A percentile compares a stretch with the other conserved stretches of the same genome.
phyloP scores from a whole-genome alignment of 1,140 invertebrate species.

The Mylabris phalerata region DNA sequence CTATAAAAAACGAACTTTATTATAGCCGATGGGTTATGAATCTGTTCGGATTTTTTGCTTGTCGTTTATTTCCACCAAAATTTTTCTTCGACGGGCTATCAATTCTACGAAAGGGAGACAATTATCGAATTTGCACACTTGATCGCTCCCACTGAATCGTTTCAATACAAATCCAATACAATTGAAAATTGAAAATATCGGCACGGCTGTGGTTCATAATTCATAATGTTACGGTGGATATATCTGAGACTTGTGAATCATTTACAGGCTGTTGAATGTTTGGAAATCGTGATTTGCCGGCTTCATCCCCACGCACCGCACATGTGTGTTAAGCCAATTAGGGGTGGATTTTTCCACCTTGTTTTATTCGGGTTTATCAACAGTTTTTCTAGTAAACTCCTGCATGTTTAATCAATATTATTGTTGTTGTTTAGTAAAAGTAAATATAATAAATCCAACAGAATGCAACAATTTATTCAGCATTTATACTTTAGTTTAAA shows the following conservation, averaged over 20 bases:
- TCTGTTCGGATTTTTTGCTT: too few relatives aligned
- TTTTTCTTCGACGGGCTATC: not conserved
- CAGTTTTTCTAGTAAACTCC: too few relatives aligned
- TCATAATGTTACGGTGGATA: slow-evolving; percentile 19
- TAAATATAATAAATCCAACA: not conserved
- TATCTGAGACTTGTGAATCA: slow-evolving; percentile 26
- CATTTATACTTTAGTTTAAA: not conserved
- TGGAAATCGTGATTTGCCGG: slow-evolving; percentile 21
- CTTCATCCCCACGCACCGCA: too few relatives aligned
- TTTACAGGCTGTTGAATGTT: slow-evolving; percentile 26
- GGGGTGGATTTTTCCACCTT: too few relatives aligned
- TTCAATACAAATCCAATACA: slow-evolving; percentile 27
- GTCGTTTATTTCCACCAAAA: too few relatives aligned
- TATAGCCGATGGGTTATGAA: too few relatives aligned
- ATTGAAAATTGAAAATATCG: slow-evolving; percentile 17
- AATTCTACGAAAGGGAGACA: not conserved
- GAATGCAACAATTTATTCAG: not conserved
- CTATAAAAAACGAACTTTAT: too few relatives aligned
- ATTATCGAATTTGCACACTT: not conserved
- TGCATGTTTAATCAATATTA: too few relatives aligned
- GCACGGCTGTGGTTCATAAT: slow-evolving; percentile 23
- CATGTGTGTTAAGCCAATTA: too few relatives aligned
- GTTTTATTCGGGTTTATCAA: not conserved
- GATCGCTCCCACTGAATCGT: slow-evolving; percentile 2
- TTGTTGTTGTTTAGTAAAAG: too few relatives aligned